Base-by-base conservation (phyloP, 2,797 vertebrate genomes). In the Psittacula derbiana region DNA sequence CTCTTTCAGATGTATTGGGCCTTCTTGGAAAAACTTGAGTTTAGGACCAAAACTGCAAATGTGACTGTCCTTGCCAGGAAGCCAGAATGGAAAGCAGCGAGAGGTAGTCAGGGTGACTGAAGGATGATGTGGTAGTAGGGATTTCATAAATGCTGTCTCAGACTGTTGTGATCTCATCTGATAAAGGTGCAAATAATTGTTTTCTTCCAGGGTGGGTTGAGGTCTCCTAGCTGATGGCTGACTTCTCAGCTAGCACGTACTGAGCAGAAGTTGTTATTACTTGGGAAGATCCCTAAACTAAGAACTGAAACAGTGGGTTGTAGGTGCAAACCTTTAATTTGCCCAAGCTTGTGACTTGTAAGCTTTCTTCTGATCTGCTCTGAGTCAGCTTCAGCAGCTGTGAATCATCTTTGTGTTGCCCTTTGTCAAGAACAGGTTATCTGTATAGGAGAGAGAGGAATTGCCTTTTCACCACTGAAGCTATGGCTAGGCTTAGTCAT, bases 131-230 rank as follows among this genome's bases (percentile, higher is more conserved):
- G 36, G 28, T 66, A 55, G 58, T 30, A 66, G 40, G 31, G 52
- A 43, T 84, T 86, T 92, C 0, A 0, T 84, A 76, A 90, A 73
- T 60, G 60, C 50, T 6, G 1, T 60, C 66, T 84, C 60, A 57
- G 4, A 27, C 50, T 76, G 33, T 75, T 91, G 58, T 19, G 52
- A 11, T 91, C 40, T 81, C 47, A 90, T 88, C 80, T 79, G 69
- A 84, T 92, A 40, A 86, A 86, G 30, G 41, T 66, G 73, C 71
- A 73, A 95, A 92, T 93, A 82, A 69, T 86, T 70, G 47, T 83
- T 95, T 88, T 92, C 66, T 74, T 69, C 46, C 90, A 62, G 70
- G 19, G 38, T 70, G 30, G 18, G 40, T 52, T 92, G 86, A 84
- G 43, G 58, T 75, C 73, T 84, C n/a, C 62, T 70, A 23, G 36